Percentiles rank a stretch among this genome's conserved stretches.
Evolutionary conservation across 2,113 vertebrate genomes (phyloP).

Genomic region (Paedocypris sp.): DNA sequence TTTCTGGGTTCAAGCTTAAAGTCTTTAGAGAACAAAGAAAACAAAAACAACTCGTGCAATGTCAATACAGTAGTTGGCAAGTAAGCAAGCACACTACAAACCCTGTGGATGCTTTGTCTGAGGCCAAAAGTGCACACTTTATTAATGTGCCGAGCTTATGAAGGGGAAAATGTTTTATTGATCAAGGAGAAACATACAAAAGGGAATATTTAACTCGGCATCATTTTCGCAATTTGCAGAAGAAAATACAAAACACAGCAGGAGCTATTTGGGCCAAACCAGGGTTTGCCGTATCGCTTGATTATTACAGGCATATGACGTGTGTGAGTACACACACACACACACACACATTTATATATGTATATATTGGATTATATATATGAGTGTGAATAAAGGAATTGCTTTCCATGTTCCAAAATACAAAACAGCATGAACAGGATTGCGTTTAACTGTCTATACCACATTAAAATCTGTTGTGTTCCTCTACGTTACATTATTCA

Average conservation of each 20-base stretch:
- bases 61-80: neutral
- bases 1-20: neutral
- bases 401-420: no score
- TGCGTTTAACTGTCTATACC: no score
- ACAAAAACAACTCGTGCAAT: neutral
- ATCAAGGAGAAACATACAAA: conserved; percentile 45
- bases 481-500: no score
- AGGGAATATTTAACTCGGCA: conserved; percentile 35
- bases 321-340: no score
- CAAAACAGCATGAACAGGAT: no score
- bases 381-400: no score
- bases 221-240: conserved; percentile 40
- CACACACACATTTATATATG: no score
- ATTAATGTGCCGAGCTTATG: neutral
- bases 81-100: neutral
- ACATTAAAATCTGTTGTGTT: no score
- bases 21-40: neutral
- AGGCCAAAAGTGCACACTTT: neutral
- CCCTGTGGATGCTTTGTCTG: neutral
- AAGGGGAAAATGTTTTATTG: conserved; percentile 38
- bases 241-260: neutral
- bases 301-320: no score
- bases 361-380: no score
- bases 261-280: neutral
- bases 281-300: neutral